Conservation (phyloP, 2,113 vertebrate species). For the Oreocharis arfaki region DNA sequence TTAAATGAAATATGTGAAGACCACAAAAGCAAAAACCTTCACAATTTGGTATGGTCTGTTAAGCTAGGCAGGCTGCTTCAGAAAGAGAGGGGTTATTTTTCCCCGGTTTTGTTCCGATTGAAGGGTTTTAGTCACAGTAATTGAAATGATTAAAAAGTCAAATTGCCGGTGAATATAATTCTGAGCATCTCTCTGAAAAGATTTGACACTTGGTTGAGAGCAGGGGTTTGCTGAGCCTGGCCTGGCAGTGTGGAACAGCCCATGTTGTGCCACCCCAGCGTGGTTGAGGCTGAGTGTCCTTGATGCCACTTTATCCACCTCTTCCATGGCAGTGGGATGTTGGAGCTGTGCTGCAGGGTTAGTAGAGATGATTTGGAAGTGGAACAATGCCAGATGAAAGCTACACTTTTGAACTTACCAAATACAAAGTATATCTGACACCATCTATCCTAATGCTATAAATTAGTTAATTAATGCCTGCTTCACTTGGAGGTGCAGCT, state of each 20-base stretch:
- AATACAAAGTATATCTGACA: background rate
- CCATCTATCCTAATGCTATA: background rate
- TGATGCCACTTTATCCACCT: background rate
- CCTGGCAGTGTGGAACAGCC: background rate
- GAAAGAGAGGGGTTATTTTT: constrained; percentile 46
- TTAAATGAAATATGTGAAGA: constrained; percentile 58
- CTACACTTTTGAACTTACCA: background rate
- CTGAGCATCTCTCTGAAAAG: constrained; percentile 9
- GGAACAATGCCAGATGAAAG: background rate
- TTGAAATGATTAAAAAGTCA: constrained; percentile 67
- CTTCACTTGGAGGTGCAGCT: background rate
- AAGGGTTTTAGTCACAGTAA: constrained; percentile 66
- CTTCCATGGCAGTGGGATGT: background rate
- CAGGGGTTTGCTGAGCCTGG: background rate
- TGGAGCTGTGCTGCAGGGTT: background rate
- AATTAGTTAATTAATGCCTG: background rate
- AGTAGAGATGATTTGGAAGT: background rate
- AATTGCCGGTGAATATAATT: constrained; percentile 35
- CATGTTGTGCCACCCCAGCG: accelerated
- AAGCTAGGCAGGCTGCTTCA: constrained; percentile 39
- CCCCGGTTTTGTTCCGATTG: constrained; percentile 31
- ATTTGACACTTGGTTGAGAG: background rate
- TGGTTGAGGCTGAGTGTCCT: background rate
- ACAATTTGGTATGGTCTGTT: constrained; percentile 53
- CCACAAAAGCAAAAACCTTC: constrained; percentile 55